Percentiles rank a stretch among this genome's conserved stretches.
Evolutionary conservation across 2,113 vertebrate genomes (phyloP).

Genomic region (Oncorhynchus keta): DNA sequence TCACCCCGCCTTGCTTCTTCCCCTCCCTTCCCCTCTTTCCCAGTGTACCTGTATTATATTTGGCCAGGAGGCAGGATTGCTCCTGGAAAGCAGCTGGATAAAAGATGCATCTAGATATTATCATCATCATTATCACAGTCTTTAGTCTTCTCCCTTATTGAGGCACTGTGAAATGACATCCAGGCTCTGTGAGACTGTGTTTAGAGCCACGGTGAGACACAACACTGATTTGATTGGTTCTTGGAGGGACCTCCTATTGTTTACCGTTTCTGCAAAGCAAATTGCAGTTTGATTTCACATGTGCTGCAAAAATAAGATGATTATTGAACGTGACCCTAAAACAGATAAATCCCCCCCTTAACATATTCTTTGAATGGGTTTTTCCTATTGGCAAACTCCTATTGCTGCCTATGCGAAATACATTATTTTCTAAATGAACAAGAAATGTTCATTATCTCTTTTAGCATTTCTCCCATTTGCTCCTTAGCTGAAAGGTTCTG

Average conservation of each 20-base stretch:
- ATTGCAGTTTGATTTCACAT: constrained; percentile 12
- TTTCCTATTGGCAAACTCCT: neutral
- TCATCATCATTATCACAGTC: constrained; percentile 38
- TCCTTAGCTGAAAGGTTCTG: too few species aligned
- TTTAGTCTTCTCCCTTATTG: constrained; percentile 23
- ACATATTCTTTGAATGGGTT: neutral
- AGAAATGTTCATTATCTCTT: neutral
- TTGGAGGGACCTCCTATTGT: constrained; percentile 36
- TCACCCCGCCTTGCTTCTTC: too few species aligned
- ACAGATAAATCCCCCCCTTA: neutral
- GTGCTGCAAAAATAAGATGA: constrained; percentile 6
- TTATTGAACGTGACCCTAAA: constrained; percentile 8
- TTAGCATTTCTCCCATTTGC: neutral
- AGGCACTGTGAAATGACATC: constrained; percentile 24
- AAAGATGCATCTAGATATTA: constrained; percentile 41
- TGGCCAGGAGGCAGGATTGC: neutral
- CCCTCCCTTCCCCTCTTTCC: too few species aligned
- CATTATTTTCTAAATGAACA: neutral
- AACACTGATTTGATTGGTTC: constrained; percentile 43
- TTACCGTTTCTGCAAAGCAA: constrained; percentile 30
- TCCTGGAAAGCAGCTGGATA: constrained; percentile 1
- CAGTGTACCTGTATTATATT: too few species aligned
- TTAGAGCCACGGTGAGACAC: constrained; percentile 44
- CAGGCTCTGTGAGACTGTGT: constrained; percentile 21
- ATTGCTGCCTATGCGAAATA: neutral